Percentiles rank a stretch among this genome's conserved stretches.
Evolutionary conservation across 1,140 invertebrate genomes (phyloP).

Genomic region (Galleria mellonella): DNA sequence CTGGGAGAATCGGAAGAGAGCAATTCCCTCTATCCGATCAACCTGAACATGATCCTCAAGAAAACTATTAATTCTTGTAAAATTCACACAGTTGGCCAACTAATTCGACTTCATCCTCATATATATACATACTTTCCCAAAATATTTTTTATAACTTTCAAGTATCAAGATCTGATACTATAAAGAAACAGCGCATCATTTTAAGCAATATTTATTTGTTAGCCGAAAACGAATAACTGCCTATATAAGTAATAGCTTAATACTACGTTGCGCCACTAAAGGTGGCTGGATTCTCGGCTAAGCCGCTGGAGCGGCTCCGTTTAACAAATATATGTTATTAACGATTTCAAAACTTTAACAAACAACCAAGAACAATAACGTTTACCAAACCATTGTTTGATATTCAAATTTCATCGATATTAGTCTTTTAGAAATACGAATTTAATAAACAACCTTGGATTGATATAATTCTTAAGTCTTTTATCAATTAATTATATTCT

Average conservation of each 20-base stretch:
- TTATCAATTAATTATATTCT: too few relatives aligned
- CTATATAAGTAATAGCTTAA: constrained; percentile 72
- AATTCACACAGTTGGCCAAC: too few relatives aligned
- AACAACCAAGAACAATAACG: constrained; percentile 45
- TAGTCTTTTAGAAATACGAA: too few relatives aligned
- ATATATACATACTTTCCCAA: too few relatives aligned
- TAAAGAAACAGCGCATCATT: not conserved
- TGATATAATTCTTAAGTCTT: too few relatives aligned
- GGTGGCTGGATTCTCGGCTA: constrained; percentile 57
- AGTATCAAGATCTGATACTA: constrained; percentile 24
- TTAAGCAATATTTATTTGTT: constrained; percentile 30
- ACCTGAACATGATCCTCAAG: too few relatives aligned
- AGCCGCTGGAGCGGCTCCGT: constrained; percentile 21
- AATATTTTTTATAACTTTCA: too few relatives aligned
- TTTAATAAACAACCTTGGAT: too few relatives aligned
- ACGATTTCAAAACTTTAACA: constrained; percentile 32
- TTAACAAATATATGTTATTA: constrained; percentile 64
- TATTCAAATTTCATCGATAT: constrained; percentile 14
- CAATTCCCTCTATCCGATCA: too few relatives aligned
- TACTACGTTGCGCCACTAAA: constrained; percentile 48
- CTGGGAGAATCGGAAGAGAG: too few relatives aligned
- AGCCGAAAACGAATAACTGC: constrained; percentile 34
- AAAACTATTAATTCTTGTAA: too few relatives aligned
- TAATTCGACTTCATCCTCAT: too few relatives aligned
- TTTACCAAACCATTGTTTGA: constrained; percentile 22